Evolutionary conservation across 2,113 vertebrate species (phyloP), one percentile per base, ranked within the genome.

Genomic region (Brachirus orientalis): DNA sequence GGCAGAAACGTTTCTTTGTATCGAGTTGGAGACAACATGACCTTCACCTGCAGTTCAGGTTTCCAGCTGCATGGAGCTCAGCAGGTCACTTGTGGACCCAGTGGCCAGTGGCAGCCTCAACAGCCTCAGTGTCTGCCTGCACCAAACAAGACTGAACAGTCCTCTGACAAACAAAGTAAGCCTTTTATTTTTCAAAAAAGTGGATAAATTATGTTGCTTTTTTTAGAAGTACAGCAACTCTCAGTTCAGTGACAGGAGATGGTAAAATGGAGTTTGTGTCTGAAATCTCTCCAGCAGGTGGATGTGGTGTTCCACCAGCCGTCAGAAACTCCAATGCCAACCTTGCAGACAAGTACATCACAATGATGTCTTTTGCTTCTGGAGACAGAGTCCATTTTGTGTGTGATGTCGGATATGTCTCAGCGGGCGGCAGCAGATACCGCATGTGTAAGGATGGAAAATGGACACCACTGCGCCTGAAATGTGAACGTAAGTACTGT

Each of bases 401-500:
- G n/a, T 91, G 90, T 43, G 55, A 73, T 0, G 33, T 87, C 0
- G 88, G 90, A 16, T 65, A 88, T 3, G 0, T 1, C 11, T 12
- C 10, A 33, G 35, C 9, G 4, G 58, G 69, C 0, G 83, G 90
- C 59, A 89, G 66, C 62, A 82, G 59, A 16, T 56, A 38, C 45
- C 71, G 86, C 18, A 14, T 0, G 0, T 91, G 90, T 37, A 10
- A 1, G 0, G 3, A 66, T 0, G 82, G 87, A 18, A 17, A 16
- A 40, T 90, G 90, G 90, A 77, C 87, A 0, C 53, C 36, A 0
- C 47, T 85, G 68, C 3, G 0, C 28, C 52, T 90, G 0, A 69
- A 16, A 18, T 91, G 90, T 66, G 37, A 79, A 86, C 56, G 90
- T 91, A 70, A 79, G 85, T 10, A n/a, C 44, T 18, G 40, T 43